phyloP scores from a whole-genome alignment of 1,140 invertebrate species.

The Streblospio benedicti region DNA sequence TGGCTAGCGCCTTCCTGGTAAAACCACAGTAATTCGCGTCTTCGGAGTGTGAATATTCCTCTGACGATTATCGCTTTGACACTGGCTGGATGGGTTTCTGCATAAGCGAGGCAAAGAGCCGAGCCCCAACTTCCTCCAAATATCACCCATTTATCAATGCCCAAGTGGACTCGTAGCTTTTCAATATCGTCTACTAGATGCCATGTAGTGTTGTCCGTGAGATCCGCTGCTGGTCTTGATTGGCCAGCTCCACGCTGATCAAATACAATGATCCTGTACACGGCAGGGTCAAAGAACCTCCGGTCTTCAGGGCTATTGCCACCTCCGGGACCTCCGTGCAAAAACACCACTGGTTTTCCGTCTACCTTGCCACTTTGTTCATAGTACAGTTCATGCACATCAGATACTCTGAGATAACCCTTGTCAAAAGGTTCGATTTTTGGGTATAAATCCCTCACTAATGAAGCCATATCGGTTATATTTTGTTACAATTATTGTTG shows the following conservation, averaged over 20 bases:
- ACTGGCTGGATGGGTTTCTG: constrained; percentile 37
- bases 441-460: constrained; percentile 31
- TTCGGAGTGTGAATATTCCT: constrained; percentile 41
- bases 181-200: constrained; percentile 43
- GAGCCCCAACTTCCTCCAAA: constrained; percentile 47
- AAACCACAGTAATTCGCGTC: constrained; percentile 41
- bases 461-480: no score
- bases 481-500: no score
- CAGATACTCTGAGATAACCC: constrained; percentile 35
- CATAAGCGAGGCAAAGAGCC: constrained; percentile 38
- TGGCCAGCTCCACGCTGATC: constrained; percentile 44
- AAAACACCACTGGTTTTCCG: constrained; percentile 41
- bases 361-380: constrained; percentile 39
- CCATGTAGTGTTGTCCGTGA: constrained; percentile 47
- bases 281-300: constrained; percentile 41
- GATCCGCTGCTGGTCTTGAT: constrained; percentile 39
- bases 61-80: constrained; percentile 43
- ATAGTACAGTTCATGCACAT: constrained; percentile 41
- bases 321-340: constrained; percentile 45
- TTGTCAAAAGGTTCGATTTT: constrained; percentile 36
- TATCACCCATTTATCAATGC: constrained; percentile 42
- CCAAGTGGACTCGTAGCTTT: constrained; percentile 35
- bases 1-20: constrained; percentile 43
- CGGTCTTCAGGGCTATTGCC: constrained; percentile 32
- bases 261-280: constrained; percentile 41